Base-by-base conservation (phyloP, 2,797 vertebrate species). In the Aldrovandia affinis region DNA sequence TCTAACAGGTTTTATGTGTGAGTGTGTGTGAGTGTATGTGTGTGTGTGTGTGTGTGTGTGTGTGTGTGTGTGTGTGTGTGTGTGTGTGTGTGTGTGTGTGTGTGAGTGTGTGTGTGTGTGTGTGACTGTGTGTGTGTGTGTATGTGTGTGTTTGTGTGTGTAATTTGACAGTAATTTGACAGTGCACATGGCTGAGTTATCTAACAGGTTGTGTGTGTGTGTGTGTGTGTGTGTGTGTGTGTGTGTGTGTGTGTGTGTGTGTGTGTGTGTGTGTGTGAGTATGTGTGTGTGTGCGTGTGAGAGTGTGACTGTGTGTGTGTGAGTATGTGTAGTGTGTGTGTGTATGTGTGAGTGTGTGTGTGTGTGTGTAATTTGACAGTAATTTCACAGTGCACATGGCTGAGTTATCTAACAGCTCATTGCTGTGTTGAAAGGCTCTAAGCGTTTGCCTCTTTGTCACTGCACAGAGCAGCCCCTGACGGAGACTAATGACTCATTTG, bases 401-500 rank as follows among this genome's bases (percentile, higher is more conserved):
- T 22, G 36, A 3, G 54, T 54, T 73, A 22, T 65, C 59, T 44
- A n/a, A 44, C 39, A 68, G 14, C 2, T 22, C 6, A 25, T 39
- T 61, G 39, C 39, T 42, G 18, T 78, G 73, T 36, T 44, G n/a
- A 61, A 0, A 28, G 68, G 30, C 65, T 39, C 30, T 28, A 22
- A n/a, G n/a, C n/a, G n/a, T n/a, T 33, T 54, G 22, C 50, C 39
- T 70, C 33, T 73, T 42, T 73, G 54, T 59, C 54, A 22, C 30
- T 42, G 30, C 25, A 55, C 2, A 70, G 78, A 89, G 78, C 57
- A 79, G 83, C 52, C 85, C 61, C 78, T 92, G 91, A 94, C 89
- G 89, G 91, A 93, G 92, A 94, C 86, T 90, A 93, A 93, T 92
- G 90, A 87, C 81, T 92, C 88, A 91, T 93, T 91, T 91, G 88